Percentiles rank a stretch among this genome's conserved stretches.
These are phyloP conservation scores for Sebastes steindachneri DNA, from an alignment of 2,797 vertebrate genomes.

Conservation along the genomic window DNA sequence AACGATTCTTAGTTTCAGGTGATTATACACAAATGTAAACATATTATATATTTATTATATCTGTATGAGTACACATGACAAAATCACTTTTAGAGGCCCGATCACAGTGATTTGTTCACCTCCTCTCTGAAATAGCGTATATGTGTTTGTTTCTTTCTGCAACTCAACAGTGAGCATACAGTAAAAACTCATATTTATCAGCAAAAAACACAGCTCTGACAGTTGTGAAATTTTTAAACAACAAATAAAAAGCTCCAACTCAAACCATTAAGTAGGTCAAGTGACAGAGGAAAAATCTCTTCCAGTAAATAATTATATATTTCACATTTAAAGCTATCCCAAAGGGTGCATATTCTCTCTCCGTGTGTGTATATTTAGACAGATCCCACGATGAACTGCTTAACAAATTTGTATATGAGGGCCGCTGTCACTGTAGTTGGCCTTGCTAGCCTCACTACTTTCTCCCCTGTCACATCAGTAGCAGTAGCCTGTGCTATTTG, in stretches of 20 bases:
- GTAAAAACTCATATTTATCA: neutral
- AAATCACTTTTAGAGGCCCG: neutral
- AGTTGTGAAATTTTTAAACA: slow-evolving; percentile 18
- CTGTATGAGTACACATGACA: neutral
- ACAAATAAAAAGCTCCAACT: slow-evolving; percentile 41
- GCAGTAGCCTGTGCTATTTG: neutral
- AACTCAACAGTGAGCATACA: neutral
- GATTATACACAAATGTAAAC: no score
- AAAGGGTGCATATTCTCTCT: slow-evolving; percentile 40
- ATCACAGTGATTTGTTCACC: neutral
- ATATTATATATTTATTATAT: no score
- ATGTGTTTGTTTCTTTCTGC: neutral
- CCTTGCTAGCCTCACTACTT: neutral
- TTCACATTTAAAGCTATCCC: slow-evolving; percentile 36
- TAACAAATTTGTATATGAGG: slow-evolving; percentile 41
- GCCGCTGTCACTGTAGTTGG: neutral
- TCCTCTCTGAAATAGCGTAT: neutral
- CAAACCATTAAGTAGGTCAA: slow-evolving; percentile 59
- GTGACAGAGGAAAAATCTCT: slow-evolving; percentile 23
- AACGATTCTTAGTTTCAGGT: no score
- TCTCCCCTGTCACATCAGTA: slow-evolving; percentile 39
- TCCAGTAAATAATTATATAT: slow-evolving; percentile 43
- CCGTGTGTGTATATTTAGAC: slow-evolving; percentile 46
- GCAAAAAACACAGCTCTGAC: neutral
- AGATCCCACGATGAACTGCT: slow-evolving; percentile 38